Evolutionary conservation across 2,797 vertebrate genomes (phyloP).

Genomic region (Phylloscopus collybita): DNA sequence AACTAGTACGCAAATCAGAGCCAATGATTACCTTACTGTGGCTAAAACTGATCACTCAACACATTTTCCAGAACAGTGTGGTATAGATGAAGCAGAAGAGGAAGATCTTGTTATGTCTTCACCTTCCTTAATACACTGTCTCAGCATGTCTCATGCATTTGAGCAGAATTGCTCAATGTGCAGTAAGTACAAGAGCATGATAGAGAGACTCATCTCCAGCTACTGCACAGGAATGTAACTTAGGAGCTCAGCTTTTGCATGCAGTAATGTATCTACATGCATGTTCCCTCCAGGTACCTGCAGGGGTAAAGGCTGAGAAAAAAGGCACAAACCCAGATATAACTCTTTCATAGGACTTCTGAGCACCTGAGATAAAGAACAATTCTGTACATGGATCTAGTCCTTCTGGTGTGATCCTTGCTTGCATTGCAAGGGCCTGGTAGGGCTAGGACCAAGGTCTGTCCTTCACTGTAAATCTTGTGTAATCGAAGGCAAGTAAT

Average conservation of each 20-base stretch:
- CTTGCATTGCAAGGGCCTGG: not conserved
- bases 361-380: not conserved
- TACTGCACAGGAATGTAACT: not conserved
- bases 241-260: not conserved
- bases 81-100: not conserved
- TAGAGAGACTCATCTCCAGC: not conserved
- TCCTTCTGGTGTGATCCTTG: not conserved
- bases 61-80: not conserved
- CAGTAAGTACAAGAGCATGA: not conserved
- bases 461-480: not conserved
- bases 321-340: not conserved
- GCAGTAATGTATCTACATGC: not conserved
- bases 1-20: not conserved
- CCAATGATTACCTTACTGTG: not conserved
- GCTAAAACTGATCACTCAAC: not conserved
- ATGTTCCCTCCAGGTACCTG: not conserved
- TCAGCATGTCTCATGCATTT: not conserved
- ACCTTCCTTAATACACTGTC: not conserved
- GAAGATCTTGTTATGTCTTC: not conserved
- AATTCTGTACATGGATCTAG: not conserved
- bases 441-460: not conserved
- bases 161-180: not conserved
- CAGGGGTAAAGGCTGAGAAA: not conserved
- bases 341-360: not conserved
- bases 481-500: slow-evolving; percentile 4